A percentile compares a stretch with the other conserved stretches of the same genome.
These are phyloP conservation scores for Athene cunicularia DNA, from an alignment of 2,113 vertebrate species.

Conservation along the genomic window DNA sequence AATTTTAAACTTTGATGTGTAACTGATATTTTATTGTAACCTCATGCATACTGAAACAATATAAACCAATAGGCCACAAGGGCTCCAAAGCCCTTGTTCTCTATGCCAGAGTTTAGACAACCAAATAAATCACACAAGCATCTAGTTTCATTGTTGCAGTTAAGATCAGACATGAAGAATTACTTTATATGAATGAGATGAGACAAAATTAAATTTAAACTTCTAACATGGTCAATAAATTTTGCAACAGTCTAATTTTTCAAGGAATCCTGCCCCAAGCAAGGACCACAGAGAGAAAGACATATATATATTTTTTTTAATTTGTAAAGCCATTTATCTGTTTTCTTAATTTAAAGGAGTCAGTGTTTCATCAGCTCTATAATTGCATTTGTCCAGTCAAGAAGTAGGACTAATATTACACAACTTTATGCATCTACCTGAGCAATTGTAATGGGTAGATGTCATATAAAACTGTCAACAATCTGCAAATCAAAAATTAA, in stretches of 20 bases:
- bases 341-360: background rate
- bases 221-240: background rate
- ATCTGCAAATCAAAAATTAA: background rate
- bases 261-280: background rate
- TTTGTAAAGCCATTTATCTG: background rate
- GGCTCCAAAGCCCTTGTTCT: background rate
- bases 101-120: background rate
- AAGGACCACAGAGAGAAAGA: background rate
- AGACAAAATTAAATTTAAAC: slow-evolving; percentile 19
- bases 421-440: background rate
- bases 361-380: background rate
- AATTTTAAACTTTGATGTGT: background rate
- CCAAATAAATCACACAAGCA: background rate
- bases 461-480: background rate
- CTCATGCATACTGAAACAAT: background rate
- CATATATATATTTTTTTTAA: background rate
- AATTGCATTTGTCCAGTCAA: background rate
- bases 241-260: background rate
- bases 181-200: background rate
- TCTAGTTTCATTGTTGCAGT: background rate
- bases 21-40: background rate
- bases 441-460: background rate
- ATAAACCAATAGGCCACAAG: background rate
- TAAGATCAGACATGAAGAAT: background rate
- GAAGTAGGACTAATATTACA: background rate